Base-by-base conservation (phyloP, 2,888 invertebrate genomes). In the Melieria omissa region DNA sequence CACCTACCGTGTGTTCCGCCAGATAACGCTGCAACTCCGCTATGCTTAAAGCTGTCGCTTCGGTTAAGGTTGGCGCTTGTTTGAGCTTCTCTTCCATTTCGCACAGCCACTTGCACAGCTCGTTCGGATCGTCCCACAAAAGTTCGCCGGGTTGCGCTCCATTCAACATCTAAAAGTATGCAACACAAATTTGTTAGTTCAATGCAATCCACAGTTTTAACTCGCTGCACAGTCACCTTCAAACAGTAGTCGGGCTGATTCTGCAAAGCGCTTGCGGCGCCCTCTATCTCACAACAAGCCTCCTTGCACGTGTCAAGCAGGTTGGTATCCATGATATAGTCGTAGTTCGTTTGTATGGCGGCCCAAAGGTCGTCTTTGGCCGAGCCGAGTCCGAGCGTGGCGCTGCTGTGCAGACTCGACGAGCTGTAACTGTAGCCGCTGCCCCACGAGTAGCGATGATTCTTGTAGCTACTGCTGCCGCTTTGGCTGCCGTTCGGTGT, bases 311-410 rank as follows among this genome's bases (percentile, higher is more conserved):
- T 92, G 85, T 96, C 95, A 75, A 97, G 93, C 79, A 97, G 92
- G 87, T 96, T 94, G 83, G 95, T 95, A 88, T 96, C 96, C 97
- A 97, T 97, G 84, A 97, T 94, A 87, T 95, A 97, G 86, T 96
- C 93, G 88, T 97, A 97, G 88, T 95, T 95, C 71, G 94, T 93
- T 88, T 95, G 93, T 81, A 97, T 91, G 73, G 95, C 92, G 78
- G 95, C 94, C 96, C 96, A 96, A 80, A 97, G 93, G 85, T 96
- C 96, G 88, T 96, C 96, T 86, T 93, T 93, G 79, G 88, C 90
- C 29, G 85, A 83, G 29, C 86, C 84, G 46, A 83, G 73, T 4
- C 84, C 85, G 45, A 86, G 78, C 45, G 87, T 86, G 75, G 86
- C 86, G 77, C 87, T 87, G 78, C 86, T 85, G 58, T 87, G 79